A percentile compares a stretch with the other conserved stretches of the same genome.
These are phyloP conservation scores for Chrysodeixis includens DNA, from an alignment of 2,888 invertebrate species.

Conservation along the genomic window DNA sequence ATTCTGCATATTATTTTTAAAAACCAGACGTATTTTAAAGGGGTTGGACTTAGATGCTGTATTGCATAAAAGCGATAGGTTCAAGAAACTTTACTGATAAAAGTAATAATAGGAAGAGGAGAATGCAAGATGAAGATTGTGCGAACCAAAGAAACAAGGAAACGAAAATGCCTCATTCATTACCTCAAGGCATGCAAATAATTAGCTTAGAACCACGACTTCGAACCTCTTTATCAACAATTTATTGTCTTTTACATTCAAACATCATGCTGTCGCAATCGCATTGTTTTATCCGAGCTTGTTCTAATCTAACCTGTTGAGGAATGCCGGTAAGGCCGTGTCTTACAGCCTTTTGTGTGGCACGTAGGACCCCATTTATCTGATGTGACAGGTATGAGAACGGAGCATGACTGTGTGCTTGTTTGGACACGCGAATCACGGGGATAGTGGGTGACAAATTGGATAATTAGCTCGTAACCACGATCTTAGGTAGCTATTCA, in stretches of 20 bases:
- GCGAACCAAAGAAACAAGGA: neutral
- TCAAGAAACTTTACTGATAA: constrained; percentile 1
- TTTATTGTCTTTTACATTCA: constrained; percentile 57
- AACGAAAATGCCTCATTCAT: constrained; percentile 11
- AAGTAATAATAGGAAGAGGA: neutral
- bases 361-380: constrained; percentile 77
- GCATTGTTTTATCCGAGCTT: constrained; percentile 70
- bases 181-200: constrained; percentile 24
- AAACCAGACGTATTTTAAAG: neutral
- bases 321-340: constrained; percentile 77
- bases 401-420: constrained; percentile 53
- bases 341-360: constrained; percentile 71
- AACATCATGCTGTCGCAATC: constrained; percentile 67
- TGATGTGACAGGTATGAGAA: constrained; percentile 77
- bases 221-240: constrained; percentile 46
- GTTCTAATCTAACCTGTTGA: constrained; percentile 72
- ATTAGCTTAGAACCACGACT: constrained; percentile 33
- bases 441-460: constrained; percentile 76
- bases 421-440: constrained; percentile 59
- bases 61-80: neutral
- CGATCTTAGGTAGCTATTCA: constrained; percentile 56
- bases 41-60: neutral
- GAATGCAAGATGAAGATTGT: neutral
- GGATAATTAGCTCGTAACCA: constrained; percentile 75
- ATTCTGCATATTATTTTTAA: neutral